Evolutionary conservation across 2,888 invertebrate genomes (phyloP).

Genomic region (Rugalucina vietnamica): DNA sequence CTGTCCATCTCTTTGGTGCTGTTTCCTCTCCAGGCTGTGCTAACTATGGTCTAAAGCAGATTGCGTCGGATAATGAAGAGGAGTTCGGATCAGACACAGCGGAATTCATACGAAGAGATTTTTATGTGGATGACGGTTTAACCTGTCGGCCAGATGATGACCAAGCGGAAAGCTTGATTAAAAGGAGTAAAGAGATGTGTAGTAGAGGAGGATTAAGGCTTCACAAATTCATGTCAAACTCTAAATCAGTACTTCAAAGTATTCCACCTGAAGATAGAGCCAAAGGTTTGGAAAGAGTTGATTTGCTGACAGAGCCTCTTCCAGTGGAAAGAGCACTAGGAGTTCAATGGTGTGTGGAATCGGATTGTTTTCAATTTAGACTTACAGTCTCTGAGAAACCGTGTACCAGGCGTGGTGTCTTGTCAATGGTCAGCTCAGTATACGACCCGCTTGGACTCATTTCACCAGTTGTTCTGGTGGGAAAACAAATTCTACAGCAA

Average conservation of each 20-base stretch:
- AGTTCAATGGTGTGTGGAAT: constrained; percentile 60
- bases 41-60: constrained; percentile 53
- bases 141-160: constrained; percentile 39
- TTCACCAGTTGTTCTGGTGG: constrained; percentile 57
- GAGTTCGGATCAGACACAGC: constrained; percentile 37
- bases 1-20: constrained; percentile 49
- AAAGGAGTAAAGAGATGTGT: constrained; percentile 44
- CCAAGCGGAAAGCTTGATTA: constrained; percentile 47
- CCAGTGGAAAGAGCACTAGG: constrained; percentile 61
- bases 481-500: constrained; percentile 64
- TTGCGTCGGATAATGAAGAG: constrained; percentile 29
- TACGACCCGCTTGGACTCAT: constrained; percentile 68
- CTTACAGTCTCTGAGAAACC: constrained; percentile 51
- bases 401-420: constrained; percentile 53
- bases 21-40: constrained; percentile 59
- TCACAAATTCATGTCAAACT: constrained; percentile 65
- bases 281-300: constrained; percentile 12
- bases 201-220: constrained; percentile 52
- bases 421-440: constrained; percentile 59
- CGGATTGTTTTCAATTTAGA: constrained; percentile 59
- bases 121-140: constrained; percentile 67
- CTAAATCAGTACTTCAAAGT: constrained; percentile 47
- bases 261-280: constrained; percentile 55
- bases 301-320: constrained; percentile 30
- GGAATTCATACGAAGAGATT: constrained; percentile 49